These are phyloP conservation scores for Reinhardtius hippoglossoides DNA, from an alignment of 2,113 vertebrate species.

Conservation along the genomic window DNA sequence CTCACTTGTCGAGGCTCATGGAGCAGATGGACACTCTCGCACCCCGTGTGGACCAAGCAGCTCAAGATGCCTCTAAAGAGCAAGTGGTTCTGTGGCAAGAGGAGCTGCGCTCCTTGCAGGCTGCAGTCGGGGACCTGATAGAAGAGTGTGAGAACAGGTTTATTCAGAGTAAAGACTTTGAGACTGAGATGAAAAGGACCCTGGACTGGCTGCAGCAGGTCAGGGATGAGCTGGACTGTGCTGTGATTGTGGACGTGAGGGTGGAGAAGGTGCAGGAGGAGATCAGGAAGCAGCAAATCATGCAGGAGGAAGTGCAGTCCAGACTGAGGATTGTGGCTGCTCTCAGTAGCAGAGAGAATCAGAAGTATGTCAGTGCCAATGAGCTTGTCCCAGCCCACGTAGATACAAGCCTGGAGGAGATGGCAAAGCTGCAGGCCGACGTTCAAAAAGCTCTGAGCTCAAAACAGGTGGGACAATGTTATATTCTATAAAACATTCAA, in stretches of 20 bases:
- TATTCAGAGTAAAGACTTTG: slow-evolving; percentile 91
- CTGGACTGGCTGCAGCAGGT: slow-evolving; percentile 92
- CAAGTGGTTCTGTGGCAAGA: slow-evolving; percentile 91
- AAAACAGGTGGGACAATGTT: slow-evolving; percentile 86
- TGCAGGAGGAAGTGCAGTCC: slow-evolving; percentile 96
- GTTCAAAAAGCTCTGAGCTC: slow-evolving; percentile 87
- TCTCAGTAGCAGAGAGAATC: slow-evolving; percentile 89
- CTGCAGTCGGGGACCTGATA: slow-evolving; percentile 85
- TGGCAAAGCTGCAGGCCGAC: slow-evolving; percentile 88
- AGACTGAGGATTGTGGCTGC: slow-evolving; percentile 93
- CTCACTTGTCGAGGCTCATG: slow-evolving; percentile 87
- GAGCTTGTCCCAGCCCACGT: slow-evolving; percentile 90
- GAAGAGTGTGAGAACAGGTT: slow-evolving; percentile 91
- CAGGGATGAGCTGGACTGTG: slow-evolving; percentile 85
- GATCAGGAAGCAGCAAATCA: slow-evolving; percentile 94
- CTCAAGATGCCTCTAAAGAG: slow-evolving; percentile 83
- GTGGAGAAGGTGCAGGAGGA: slow-evolving; percentile 94
- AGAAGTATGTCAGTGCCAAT: slow-evolving; percentile 88
- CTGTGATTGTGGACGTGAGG: slow-evolving; percentile 86
- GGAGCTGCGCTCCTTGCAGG: slow-evolving; percentile 86
- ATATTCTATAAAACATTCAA: background rate
- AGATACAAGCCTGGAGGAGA: slow-evolving; percentile 86
- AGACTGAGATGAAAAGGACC: slow-evolving; percentile 90
- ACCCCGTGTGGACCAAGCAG: slow-evolving; percentile 85
- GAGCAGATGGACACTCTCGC: slow-evolving; percentile 89